Conservation (phyloP, 2,888 invertebrate species). For the Drosophila helvetica region DNA sequence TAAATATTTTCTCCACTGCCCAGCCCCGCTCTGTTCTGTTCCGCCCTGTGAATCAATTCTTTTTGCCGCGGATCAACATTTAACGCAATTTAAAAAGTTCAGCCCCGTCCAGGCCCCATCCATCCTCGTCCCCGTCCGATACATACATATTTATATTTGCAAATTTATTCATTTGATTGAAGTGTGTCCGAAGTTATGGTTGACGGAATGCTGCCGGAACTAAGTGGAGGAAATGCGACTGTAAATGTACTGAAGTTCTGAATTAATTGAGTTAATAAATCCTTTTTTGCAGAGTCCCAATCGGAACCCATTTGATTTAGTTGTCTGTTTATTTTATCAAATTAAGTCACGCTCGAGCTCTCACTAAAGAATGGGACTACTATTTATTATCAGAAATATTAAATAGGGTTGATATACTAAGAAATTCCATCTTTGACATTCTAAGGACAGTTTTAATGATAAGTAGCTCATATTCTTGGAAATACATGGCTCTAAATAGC, state of each 20-base stretch:
- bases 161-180: constrained; percentile 43
- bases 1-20: constrained; percentile 63
- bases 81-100: constrained; percentile 69
- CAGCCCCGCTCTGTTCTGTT: constrained; percentile 11
- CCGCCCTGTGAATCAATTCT: constrained; percentile 37
- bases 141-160: constrained; percentile 29
- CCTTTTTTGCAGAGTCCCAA: background rate
- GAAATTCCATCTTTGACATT: too few species aligned
- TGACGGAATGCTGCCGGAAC: constrained; percentile 9
- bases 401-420: too few species aligned
- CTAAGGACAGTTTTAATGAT: too few species aligned
- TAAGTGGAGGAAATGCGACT: constrained; percentile 24
- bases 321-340: too few species aligned
- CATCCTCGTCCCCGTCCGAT: background rate
- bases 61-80: constrained; percentile 63
- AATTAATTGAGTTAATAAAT: constrained; percentile 1
- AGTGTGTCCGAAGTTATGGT: constrained; percentile 14
- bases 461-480: too few species aligned
- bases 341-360: too few species aligned
- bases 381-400: too few species aligned
- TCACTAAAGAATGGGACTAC: background rate
- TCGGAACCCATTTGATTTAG: background rate
- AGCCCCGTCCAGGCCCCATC: background rate
- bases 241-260: background rate
- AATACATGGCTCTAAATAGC: too few species aligned